phyloP scores from a whole-genome alignment of 2,113 vertebrate species.

The Steatornis caripensis region DNA sequence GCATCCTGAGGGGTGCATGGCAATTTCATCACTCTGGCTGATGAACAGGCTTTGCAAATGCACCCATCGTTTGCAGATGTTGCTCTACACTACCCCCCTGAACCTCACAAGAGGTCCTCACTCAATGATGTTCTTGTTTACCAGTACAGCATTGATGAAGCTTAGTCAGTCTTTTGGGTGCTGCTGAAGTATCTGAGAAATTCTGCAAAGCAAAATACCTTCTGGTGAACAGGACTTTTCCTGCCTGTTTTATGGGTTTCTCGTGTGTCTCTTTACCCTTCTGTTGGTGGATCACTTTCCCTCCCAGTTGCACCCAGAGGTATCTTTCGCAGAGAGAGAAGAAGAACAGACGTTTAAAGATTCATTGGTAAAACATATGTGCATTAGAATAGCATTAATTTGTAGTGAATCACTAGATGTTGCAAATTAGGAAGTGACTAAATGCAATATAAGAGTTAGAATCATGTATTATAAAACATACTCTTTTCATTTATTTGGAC shows the following conservation, averaged over 20 bases:
- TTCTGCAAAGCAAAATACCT: neutral
- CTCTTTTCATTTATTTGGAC: constrained; percentile 54
- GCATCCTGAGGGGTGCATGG: accelerated
- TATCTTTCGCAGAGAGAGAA: neutral
- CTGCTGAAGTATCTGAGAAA: neutral
- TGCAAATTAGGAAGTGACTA: constrained; percentile 33
- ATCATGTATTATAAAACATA: constrained; percentile 11
- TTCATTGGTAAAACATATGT: neutral
- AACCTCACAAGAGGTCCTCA: neutral
- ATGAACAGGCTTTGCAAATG: accelerated
- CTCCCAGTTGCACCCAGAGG: neutral
- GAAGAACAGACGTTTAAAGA: constrained; percentile 15
- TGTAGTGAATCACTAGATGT: neutral
- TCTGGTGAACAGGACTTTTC: neutral
- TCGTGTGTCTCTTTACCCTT: neutral
- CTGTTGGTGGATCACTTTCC: neutral
- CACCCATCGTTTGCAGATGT: neutral
- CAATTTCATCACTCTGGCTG: neutral
- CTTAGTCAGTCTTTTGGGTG: neutral
- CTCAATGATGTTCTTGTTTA: neutral
- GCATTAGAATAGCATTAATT: constrained; percentile 15
- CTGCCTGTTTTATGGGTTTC: neutral
- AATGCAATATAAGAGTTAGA: neutral
- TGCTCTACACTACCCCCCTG: neutral
- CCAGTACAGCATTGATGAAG: neutral